Evolutionary conservation across 2,113 vertebrate species (phyloP).

Genomic region (Hystrix brachyura): DNA sequence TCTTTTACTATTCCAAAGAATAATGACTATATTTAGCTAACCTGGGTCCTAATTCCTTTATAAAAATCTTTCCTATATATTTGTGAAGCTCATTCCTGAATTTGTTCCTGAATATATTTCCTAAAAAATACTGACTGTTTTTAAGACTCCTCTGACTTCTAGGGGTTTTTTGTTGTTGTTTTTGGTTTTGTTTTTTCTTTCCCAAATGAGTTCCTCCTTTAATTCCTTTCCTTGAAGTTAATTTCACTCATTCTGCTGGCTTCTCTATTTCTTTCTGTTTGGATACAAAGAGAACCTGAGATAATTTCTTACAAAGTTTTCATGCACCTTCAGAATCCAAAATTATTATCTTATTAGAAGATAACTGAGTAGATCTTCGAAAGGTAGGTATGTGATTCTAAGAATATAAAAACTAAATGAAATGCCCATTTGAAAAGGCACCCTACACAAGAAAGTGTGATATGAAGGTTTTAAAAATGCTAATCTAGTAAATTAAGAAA

Average conservation of each 20-base stretch:
- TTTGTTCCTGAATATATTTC: background rate
- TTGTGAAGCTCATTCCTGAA: background rate
- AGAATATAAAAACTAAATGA: conserved; percentile 67
- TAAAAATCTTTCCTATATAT: conserved; percentile 41
- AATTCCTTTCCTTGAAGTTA: conserved; percentile 41
- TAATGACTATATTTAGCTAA: background rate
- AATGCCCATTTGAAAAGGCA: conserved; percentile 49
- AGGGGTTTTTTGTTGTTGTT: background rate
- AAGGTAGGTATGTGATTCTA: conserved; percentile 30
- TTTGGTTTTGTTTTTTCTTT: background rate
- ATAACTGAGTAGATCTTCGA: conserved; percentile 28
- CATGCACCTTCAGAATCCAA: conserved; percentile 59
- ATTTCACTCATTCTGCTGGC: background rate
- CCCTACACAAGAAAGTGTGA: conserved; percentile 46
- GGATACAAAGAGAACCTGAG: conserved; percentile 51
- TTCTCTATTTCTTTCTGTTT: conserved; percentile 45
- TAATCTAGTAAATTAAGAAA: conserved; percentile 72
- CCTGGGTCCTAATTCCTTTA: conserved; percentile 30
- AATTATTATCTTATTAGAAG: conserved; percentile 35
- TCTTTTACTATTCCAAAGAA: background rate
- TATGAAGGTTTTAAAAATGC: conserved; percentile 40
- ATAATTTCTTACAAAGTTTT: conserved; percentile 42
- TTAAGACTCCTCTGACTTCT: background rate
- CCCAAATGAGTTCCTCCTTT: conserved; percentile 39
- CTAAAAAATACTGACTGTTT: conserved; percentile 30